Evolutionary conservation across 2,797 vertebrate genomes (phyloP).

Genomic region (Silurus aristotelis): DNA sequence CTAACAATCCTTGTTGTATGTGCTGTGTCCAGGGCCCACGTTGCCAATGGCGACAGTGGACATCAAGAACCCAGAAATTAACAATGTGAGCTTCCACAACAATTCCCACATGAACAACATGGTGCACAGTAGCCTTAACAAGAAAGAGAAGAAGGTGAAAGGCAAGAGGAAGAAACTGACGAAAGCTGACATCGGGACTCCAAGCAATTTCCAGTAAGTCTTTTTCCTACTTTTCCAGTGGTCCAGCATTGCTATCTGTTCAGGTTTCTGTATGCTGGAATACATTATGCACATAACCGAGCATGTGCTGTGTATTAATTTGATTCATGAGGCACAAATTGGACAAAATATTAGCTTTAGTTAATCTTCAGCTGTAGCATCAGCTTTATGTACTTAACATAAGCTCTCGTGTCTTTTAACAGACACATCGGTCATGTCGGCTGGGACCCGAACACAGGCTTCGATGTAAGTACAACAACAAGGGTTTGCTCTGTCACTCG

Average conservation of each 20-base stretch:
- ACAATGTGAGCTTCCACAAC: constrained; percentile 87
- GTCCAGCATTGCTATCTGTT: constrained; percentile 44
- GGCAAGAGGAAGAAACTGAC: constrained; percentile 95
- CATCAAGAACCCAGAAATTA: constrained; percentile 98
- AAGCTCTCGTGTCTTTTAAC: constrained; percentile 53
- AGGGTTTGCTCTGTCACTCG: constrained; percentile 44
- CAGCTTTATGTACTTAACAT: constrained; percentile 1
- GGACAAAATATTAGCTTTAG: not conserved
- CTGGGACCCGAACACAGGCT: constrained; percentile 98
- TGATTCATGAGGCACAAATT: not conserved
- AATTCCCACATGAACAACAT: constrained; percentile 90
- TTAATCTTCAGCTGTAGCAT: not conserved
- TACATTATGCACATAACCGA: not conserved
- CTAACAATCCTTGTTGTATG: constrained; percentile 26
- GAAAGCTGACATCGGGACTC: constrained; percentile 88
- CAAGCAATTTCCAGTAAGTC: constrained; percentile 81
- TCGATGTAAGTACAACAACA: constrained; percentile 89
- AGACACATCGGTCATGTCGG: constrained; percentile 98
- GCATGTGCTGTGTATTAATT: not conserved
- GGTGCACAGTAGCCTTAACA: constrained; percentile 84
- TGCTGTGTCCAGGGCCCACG: constrained; percentile 79
- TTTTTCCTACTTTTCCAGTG: not conserved
- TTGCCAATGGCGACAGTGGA: constrained; percentile 96
- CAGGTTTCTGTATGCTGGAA: constrained; percentile 21
- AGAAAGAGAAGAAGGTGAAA: constrained; percentile 94